Base-by-base conservation (phyloP, 2,888 invertebrate genomes). In the Kuschelorhynchus macadamiae region DNA sequence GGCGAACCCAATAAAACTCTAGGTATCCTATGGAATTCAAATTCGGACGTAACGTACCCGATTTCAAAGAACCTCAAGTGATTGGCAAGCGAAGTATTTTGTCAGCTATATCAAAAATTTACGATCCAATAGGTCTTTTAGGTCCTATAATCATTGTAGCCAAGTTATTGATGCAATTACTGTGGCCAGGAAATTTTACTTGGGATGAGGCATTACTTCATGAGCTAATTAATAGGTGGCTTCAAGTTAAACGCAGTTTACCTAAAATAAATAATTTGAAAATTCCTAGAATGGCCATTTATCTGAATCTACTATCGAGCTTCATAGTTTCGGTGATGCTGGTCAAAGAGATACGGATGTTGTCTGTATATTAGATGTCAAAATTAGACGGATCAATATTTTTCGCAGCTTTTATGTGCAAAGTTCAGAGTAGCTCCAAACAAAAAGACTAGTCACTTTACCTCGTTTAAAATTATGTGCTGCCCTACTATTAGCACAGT, bases 271-370 rank as follows among this genome's bases (percentile, higher is more conserved):
- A 65, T n/a, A 42, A 47, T 18, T 21, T 47, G 12, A 41, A 49
- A 52, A 66, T 69, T 39, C 65, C 69, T 12, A 59, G 69, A 32
- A 25, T 46, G n/a, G 52, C 50, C 1, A 30, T 44, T 9, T 11
- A 44, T 2, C 25, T 39, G 3, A 21, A 67, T 46, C 30, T 30
- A 14, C 18, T n/a, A 36, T 72, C 9, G 61, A 70, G 47, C 11
- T 67, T 9, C 67, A 70, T 39, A 53, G 61, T 2, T 72, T 70
- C 41, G 21, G 47, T 7, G 67, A 72, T 36, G 56, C 61, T n/a
- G 49, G 55, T 12, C 47, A 60, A 49, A 47, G n/a, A 70, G 64
- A 1, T 72, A 63, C 42, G 72, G 63, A 4, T 50, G 57, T 30
- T 66, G 66, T 33, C 46, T 72, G 20, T 72, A 71, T 62, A 42